phyloP scores from a whole-genome alignment of 2,797 vertebrate genomes.

The Podarcis siculus region DNA sequence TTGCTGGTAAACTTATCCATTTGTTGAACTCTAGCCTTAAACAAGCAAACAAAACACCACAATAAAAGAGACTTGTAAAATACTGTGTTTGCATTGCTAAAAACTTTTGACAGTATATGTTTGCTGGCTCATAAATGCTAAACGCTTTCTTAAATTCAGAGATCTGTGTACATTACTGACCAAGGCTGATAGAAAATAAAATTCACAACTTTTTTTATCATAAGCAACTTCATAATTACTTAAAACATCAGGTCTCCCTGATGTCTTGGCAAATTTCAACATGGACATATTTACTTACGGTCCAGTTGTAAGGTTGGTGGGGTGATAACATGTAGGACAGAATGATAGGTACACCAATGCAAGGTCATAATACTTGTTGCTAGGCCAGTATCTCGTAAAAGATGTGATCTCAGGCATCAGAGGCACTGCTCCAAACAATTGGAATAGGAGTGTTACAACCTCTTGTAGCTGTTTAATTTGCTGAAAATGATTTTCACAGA shows the following conservation, averaged over 20 bases:
- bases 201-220: neutral
- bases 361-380: neutral
- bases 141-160: neutral
- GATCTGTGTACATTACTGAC: neutral
- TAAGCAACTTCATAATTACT: neutral
- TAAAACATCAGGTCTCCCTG: neutral
- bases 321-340: neutral
- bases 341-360: neutral
- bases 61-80: neutral
- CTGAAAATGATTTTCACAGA: neutral
- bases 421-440: neutral
- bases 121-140: neutral
- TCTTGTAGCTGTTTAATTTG: neutral
- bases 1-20: constrained; percentile 10
- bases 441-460: neutral
- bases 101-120: neutral
- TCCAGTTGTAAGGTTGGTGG: neutral
- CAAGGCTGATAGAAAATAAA: neutral
- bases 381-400: neutral
- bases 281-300: neutral
- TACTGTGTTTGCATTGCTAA: neutral
- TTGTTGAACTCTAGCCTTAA: constrained; percentile 17
- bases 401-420: neutral
- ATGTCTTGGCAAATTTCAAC: neutral
- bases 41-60: neutral